phyloP scores from a whole-genome alignment of 2,888 invertebrate species.

The Proisotoma minuta region DNA sequence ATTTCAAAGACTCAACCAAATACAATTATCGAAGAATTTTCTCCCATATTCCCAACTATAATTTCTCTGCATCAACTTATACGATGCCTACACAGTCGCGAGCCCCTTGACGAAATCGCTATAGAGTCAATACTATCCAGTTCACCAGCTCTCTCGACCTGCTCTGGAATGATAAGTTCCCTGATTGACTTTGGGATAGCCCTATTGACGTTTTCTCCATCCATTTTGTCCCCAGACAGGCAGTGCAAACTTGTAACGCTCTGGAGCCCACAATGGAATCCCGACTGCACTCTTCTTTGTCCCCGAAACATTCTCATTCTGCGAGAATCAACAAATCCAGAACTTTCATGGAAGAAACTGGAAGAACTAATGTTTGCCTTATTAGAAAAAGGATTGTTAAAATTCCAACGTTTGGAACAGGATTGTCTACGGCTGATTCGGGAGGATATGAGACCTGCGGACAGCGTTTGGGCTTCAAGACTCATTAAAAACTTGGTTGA shows the following conservation, averaged over 20 bases:
- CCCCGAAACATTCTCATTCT: constrained; percentile 38
- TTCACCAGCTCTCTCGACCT: too few relatives aligned
- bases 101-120: constrained; percentile 16
- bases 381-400: constrained; percentile 28
- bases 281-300: constrained; percentile 25
- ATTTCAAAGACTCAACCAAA: too few relatives aligned
- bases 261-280: constrained; percentile 32
- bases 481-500: constrained; percentile 28
- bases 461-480: constrained; percentile 26
- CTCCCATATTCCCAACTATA: neutral
- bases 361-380: constrained; percentile 23
- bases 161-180: constrained; percentile 12
- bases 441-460: constrained; percentile 31
- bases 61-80: too few relatives aligned
- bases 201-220: constrained; percentile 33
- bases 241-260: constrained; percentile 21
- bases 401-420: constrained; percentile 25
- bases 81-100: constrained; percentile 22
- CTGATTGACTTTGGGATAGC: constrained; percentile 33
- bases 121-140: constrained; percentile 28
- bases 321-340: constrained; percentile 19
- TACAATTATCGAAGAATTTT: constrained; percentile 5
- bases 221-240: constrained; percentile 16
- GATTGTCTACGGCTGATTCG: constrained; percentile 36
- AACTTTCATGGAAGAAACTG: constrained; percentile 30